Percentiles rank a stretch among this genome's conserved stretches.
Conservation (phyloP, 30 jellyfish, hydroid and myxozoan species). For the Aurelia aurita region DNA sequence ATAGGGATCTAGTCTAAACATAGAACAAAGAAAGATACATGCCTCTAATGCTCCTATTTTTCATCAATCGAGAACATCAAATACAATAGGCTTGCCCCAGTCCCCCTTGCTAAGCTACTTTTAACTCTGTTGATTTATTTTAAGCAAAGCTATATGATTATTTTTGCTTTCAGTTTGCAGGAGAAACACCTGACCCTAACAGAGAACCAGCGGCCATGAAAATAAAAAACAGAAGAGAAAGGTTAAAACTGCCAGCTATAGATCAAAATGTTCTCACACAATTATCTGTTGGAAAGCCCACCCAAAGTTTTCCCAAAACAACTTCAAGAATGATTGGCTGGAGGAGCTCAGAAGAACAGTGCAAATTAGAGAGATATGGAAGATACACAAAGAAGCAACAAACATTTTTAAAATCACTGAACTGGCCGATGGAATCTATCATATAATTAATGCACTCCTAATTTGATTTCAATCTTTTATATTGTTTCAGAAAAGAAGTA, state of each 20-base stretch:
- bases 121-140: no score
- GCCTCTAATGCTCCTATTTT: no score
- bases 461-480: background rate
- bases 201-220: constrained; percentile 79
- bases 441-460: background rate
- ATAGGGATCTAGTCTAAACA: no score
- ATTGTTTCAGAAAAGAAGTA: no score
- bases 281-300: constrained; percentile 70
- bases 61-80: no score
- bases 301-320: constrained; percentile 81
- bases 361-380: constrained; percentile 88
- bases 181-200: constrained; percentile 23
- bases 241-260: constrained; percentile 86
- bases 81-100: no score
- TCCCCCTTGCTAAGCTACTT: no score
- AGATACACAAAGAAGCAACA: constrained; percentile 78
- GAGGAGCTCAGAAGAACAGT: constrained; percentile 85
- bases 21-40: no score
- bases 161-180: constrained; percentile 51
- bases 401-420: constrained; percentile 72
- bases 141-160: no score
- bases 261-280: constrained; percentile 61
- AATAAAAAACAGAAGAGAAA: constrained; percentile 74
- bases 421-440: constrained; percentile 89
- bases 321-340: constrained; percentile 88